phyloP scores from a whole-genome alignment of 1,140 invertebrate genomes.

The Drosophila rufa region DNA sequence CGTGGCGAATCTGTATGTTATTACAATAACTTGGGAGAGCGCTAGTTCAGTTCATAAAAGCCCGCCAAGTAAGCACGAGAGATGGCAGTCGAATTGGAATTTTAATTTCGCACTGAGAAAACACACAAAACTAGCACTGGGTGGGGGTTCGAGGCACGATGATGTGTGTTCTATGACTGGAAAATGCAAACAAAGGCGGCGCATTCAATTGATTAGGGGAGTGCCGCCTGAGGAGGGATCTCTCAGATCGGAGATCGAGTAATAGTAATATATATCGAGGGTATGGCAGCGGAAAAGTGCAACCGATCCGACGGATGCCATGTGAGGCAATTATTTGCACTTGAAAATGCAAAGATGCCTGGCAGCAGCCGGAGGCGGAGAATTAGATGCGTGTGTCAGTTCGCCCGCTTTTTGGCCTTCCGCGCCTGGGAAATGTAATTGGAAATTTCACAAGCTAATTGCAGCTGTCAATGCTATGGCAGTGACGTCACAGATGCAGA shows the following conservation, averaged over 20 bases:
- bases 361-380: not conserved
- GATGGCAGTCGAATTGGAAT: constrained; percentile 68
- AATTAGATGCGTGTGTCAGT: constrained; percentile 44
- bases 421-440: constrained; percentile 48
- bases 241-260: constrained; percentile 12
- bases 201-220: constrained; percentile 73
- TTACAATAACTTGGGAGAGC: constrained; percentile 16
- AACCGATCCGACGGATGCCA: constrained; percentile 49
- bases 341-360: constrained; percentile 60
- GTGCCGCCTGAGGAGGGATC: constrained; percentile 22
- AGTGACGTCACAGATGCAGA: constrained; percentile 53
- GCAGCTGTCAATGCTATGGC: constrained; percentile 44
- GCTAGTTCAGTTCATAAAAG: constrained; percentile 31
- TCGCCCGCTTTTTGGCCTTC: constrained; percentile 56
- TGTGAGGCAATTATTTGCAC: constrained; percentile 58
- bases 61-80: constrained; percentile 58
- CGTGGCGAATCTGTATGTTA: constrained; percentile 17
- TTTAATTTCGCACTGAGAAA: constrained; percentile 77
- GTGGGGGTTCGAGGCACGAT: constrained; percentile 3
- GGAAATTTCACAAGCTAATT: constrained; percentile 70
- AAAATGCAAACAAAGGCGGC: constrained; percentile 69
- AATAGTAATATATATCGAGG: constrained; percentile 20
- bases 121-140: constrained; percentile 46
- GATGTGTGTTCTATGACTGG: constrained; percentile 13
- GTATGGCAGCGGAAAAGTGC: constrained; percentile 44